Percentiles rank a stretch among this genome's conserved stretches.
Evolutionary conservation across 2,888 invertebrate genomes (phyloP).

Genomic region (Lochmaea capreae): DNA sequence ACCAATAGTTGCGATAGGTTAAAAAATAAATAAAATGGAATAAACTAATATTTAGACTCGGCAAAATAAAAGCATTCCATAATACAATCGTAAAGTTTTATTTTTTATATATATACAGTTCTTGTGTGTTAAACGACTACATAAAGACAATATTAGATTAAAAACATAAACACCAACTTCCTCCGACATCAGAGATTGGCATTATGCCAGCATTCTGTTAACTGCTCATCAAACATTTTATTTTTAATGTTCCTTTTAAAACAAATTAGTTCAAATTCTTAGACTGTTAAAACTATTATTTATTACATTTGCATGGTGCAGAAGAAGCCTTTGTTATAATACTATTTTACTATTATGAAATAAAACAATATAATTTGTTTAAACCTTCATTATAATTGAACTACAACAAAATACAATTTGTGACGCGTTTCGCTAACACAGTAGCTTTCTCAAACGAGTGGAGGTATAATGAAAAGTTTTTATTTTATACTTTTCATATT

Average conservation of each 20-base stretch:
- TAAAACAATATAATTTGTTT: too few species aligned
- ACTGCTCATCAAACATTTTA: background rate
- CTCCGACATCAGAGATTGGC: background rate
- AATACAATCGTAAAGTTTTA: too few species aligned
- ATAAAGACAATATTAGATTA: conserved; percentile 7
- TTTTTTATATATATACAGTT: background rate
- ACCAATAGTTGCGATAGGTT: background rate
- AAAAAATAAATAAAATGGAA: background rate
- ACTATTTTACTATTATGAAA: too few species aligned
- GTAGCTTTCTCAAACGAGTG: too few species aligned
- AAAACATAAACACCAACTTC: background rate
- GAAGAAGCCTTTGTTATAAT: too few species aligned
- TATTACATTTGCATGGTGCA: too few species aligned
- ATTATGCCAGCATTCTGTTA: conserved; percentile 1
- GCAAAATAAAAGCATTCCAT: background rate
- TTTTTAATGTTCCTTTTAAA: background rate
- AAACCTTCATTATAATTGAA: too few species aligned
- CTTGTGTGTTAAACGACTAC: background rate
- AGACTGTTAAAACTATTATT: too few species aligned
- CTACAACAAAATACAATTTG: too few species aligned
- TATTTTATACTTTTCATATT: too few species aligned
- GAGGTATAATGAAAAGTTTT: too few species aligned
- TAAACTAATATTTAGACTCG: background rate
- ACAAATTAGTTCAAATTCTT: background rate
- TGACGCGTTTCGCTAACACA: too few species aligned